phyloP scores from a whole-genome alignment of 1,140 invertebrate species.

The Brachionus rotundiformis region DNA sequence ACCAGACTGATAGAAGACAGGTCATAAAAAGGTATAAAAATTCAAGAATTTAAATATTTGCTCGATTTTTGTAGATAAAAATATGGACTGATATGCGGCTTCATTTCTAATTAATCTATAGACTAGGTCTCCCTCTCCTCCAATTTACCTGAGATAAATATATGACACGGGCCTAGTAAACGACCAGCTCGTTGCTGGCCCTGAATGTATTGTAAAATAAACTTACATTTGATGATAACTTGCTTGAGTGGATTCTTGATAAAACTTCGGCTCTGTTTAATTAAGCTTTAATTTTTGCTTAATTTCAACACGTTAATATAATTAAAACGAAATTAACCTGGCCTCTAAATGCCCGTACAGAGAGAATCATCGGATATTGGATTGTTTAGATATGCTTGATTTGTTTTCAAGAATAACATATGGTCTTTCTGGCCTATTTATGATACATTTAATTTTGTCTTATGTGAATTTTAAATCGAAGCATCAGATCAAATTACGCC shows the following conservation, averaged over 20 bases:
- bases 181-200: not conserved
- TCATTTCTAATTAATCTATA: not conserved
- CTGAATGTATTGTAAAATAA: not conserved
- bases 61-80: conserved; percentile 9
- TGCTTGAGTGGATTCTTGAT: not conserved
- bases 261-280: conserved; percentile 7
- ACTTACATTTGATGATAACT: not conserved
- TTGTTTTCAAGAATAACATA: not conserved
- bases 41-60: not conserved
- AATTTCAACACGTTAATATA: conserved; percentile 15
- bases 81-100: not conserved
- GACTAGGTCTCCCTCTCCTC: not conserved
- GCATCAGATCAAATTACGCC: not conserved
- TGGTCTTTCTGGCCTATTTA: not conserved
- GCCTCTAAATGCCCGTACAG: not conserved
- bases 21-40: conserved; percentile 1
- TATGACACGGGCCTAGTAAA: not conserved
- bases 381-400: not conserved
- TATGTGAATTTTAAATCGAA: not conserved
- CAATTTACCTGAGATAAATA: not conserved
- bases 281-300: not conserved
- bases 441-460: not conserved
- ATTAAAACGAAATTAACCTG: conserved; percentile 11
- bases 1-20: conserved; percentile 6
- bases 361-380: not conserved